A percentile compares a stretch with the other conserved stretches of the same genome.
Conservation (phyloP, 2,113 vertebrate genomes). For the Barbus barbus region DNA sequence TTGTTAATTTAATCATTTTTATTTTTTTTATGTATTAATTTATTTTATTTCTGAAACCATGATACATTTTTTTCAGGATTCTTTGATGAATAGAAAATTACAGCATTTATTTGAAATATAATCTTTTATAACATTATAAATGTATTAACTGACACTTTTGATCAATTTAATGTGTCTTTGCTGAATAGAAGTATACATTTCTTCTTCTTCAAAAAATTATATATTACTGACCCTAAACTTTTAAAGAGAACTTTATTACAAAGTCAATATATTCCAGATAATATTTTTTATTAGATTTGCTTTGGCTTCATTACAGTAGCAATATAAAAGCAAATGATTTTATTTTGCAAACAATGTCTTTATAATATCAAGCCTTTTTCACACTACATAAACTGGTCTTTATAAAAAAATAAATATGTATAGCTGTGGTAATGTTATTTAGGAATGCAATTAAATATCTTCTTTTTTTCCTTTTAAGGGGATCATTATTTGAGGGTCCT, state of each 20-base stretch:
- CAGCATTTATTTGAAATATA: background rate
- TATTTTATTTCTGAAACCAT: background rate
- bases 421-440: background rate
- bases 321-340: background rate
- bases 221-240: background rate
- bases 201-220: too few relatives aligned
- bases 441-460: background rate
- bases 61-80: background rate
- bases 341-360: background rate
- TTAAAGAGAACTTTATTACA: background rate
- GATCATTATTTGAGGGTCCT: background rate
- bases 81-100: background rate
- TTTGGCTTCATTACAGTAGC: background rate
- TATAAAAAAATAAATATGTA: background rate
- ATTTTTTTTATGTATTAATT: background rate
- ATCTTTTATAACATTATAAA: background rate
- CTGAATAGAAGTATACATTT: background rate
- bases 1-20: background rate
- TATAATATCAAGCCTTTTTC: background rate
- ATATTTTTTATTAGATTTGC: background rate
- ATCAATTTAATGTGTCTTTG: background rate
- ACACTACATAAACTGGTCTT: background rate
- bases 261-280: background rate
- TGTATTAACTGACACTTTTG: background rate
- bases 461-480: background rate